Percentiles rank a stretch among this genome's conserved stretches.
phyloP scores from a whole-genome alignment of 1,140 invertebrate species.

The Lycorma delicatula region DNA sequence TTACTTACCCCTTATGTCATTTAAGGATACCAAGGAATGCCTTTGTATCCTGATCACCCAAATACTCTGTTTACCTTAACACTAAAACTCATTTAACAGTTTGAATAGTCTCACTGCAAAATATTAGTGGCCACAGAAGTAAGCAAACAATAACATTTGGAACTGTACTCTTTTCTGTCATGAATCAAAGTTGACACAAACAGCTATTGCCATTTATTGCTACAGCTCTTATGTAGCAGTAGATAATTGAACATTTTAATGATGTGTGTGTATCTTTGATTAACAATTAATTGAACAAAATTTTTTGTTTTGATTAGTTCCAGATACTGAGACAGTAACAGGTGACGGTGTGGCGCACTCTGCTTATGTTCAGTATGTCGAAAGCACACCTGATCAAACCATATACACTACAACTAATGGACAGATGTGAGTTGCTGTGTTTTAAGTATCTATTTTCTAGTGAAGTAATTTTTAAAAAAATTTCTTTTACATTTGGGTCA shows the following conservation, averaged over 20 bases:
- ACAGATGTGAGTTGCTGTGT: slow-evolving; percentile 52
- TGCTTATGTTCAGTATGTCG: slow-evolving; percentile 62
- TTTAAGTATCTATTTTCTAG: slow-evolving; percentile 5
- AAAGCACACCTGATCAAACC: slow-evolving; percentile 50
- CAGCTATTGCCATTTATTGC: too few relatives aligned
- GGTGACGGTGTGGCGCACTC: slow-evolving; percentile 47
- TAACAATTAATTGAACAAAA: slow-evolving; percentile 4
- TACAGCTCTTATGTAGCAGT: not conserved
- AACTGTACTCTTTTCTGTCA: too few relatives aligned
- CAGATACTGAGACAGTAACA: slow-evolving; percentile 44
- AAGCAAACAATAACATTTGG: too few relatives aligned
- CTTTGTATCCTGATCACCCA: too few relatives aligned
- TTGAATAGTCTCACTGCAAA: too few relatives aligned
- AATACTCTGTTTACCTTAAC: too few relatives aligned
- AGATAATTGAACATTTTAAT: not conserved
- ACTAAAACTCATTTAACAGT: too few relatives aligned
- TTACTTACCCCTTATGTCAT: too few relatives aligned
- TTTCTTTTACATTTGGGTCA: not conserved
- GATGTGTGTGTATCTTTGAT: not conserved
- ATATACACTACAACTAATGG: slow-evolving; percentile 60
- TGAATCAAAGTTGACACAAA: too few relatives aligned
- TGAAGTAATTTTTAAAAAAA: slow-evolving; percentile 9
- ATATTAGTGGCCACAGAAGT: too few relatives aligned
- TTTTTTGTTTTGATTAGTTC: slow-evolving; percentile 34
- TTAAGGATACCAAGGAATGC: too few relatives aligned